Evolutionary conservation across 37 sponge, comb jelly and placozoan species (phyloP), one percentile per base, ranked within the genome.

Genomic region (Aplysina aerophoba): DNA sequence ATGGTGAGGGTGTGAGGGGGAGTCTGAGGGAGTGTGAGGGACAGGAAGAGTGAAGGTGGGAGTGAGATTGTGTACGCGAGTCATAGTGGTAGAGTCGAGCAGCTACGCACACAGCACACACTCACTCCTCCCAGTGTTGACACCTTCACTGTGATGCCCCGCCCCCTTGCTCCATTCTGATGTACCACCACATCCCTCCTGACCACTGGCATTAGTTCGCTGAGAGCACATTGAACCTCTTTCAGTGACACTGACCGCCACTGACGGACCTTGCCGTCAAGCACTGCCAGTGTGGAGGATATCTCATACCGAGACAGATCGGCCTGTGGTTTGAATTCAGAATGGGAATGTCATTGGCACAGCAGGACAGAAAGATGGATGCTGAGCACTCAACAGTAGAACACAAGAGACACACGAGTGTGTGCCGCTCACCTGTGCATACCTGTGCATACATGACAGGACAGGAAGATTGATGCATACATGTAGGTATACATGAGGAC

Each of bases 241-340:
- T 53, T 12, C 27, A 27, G 28, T n/a, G 64, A 62, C 28, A 15
- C 21, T 14, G 25, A 19, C 53, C 16, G 0, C 78, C 31, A 21
- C 11, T 75, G 20, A 41, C 53, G 20, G 53, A 53, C 16, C 21
- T 40, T 75, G 78, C 2, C 25, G 14, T 21, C 6, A 40, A 75
- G 78, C n/a, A 19, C 39, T 36, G 37, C 6, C n/a, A 75, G n/a
- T 19, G 78, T 75, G 44, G 54, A 19, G 21, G 50, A 31, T 36
- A 40, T 11, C 53, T 50, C 78, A 41, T 69, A 30, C 15, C 25
- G 37, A 54, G 78, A 75, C n/a, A 75, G 14, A 25, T 75, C 78
- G 20, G 40, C 78, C 78, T 75, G 34, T 12, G 50, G 8, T 44
- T 44, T 44, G 50, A 44, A 44, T 44, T 44, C 3, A 8, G 50